Conservation (phyloP, 2,113 vertebrate genomes). For the Myrmecobius fasciatus region DNA sequence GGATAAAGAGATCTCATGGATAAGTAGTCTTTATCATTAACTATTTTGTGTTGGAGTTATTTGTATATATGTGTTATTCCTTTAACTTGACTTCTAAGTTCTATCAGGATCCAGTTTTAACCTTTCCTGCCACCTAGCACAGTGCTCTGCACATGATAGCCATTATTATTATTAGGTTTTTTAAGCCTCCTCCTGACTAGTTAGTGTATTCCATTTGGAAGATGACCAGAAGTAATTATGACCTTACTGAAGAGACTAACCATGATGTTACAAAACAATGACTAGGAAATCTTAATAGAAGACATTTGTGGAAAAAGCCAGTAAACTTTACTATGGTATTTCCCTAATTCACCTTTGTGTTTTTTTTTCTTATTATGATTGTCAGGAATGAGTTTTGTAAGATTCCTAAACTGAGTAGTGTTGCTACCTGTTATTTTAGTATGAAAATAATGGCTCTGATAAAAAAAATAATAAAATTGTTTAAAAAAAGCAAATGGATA, state of each 20-base stretch:
- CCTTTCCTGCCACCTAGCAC: neutral
- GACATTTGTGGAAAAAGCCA: neutral
- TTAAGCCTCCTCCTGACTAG: neutral
- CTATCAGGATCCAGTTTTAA: neutral
- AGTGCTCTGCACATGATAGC: neutral
- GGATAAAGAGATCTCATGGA: neutral
- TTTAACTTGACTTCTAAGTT: neutral
- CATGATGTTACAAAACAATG: neutral
- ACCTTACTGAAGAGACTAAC: neutral
- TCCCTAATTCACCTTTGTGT: neutral
- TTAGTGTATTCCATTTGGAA: neutral
- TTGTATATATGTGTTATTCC: neutral
- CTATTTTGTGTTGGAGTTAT: neutral
- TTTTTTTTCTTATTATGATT: neutral
- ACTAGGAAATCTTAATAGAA: neutral
- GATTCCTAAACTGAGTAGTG: neutral
- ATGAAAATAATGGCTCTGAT: neutral
- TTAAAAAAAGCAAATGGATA: neutral
- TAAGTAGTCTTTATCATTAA: neutral
- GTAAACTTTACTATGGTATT: neutral
- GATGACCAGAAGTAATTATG: too few species aligned
- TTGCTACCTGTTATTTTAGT: neutral
- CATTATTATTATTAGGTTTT: neutral
- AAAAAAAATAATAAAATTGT: neutral
- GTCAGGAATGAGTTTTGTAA: neutral